Base-by-base conservation (phyloP, 2,113 vertebrate genomes). In the Polypterus senegalus region DNA sequence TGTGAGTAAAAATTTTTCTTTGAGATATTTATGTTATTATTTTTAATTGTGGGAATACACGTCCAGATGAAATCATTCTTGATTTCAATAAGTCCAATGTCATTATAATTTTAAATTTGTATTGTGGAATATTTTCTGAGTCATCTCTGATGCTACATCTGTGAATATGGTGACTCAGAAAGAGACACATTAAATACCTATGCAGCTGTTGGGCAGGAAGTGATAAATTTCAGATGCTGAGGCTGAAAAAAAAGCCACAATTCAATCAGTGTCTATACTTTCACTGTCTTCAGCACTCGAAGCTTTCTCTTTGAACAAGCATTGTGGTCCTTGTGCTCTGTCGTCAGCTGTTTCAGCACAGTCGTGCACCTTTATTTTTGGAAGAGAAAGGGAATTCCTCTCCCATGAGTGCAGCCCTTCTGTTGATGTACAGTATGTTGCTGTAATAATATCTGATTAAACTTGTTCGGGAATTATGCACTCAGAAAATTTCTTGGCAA, bases 161-260 rank as follows among this genome's bases (percentile, higher is more conserved):
- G 75, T 75, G 85, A 74, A 78, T 76, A 77, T 27, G 66, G 75
- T 96, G 91, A 96, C 81, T 94, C 90, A 93, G 84, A 86, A 78
- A 69, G 81, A 66, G 79, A 86, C 73, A 84, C 86, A 81, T 75
- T 86, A 85, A 88, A 71, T 72, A 71, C 67, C 69, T 79, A 72
- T 75, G 7, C 74, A 78, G 72, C 79, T 74, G 68, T 4, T 67
- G 73, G 71, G 75, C 78, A 81, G 75, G 79, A 84, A 82, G 72
- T 78, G 57, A 72, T 8, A 58, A 5, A 65, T 70, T 79, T 74
- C 79, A 71, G 75, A 84, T 81, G 68, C 70, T 74, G 68, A 72
- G 77, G 73, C 67, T 4, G 54, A 63, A 71, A 77, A 62, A 58
- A 61, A 66, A 66, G 66, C 70, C 73, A 2, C 70, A 73, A 58